Evolutionary conservation across 1,140 invertebrate genomes (phyloP), one percentile per base, ranked within the genome.

Genomic region (Pseudobourletiella spinata): DNA sequence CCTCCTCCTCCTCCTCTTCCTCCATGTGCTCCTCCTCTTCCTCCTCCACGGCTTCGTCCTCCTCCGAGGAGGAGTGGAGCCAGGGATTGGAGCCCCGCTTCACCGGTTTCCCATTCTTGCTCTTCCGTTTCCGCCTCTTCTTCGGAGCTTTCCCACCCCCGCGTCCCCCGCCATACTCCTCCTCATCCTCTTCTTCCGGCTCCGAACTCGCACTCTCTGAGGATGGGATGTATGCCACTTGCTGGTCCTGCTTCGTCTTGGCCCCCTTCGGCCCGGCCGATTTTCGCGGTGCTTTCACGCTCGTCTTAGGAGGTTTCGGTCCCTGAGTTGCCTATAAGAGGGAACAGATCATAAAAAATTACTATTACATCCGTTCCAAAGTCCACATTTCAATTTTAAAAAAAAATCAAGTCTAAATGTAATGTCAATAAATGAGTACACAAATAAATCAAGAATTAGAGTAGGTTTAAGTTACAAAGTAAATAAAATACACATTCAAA

Each of bases 71-170:
- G 0, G 61, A 57, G 82, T 44, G 82, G 80, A 61, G 82, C 79
- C 86, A 87, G 1, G 83, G 84, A 69, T 84, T 79, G 24, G 79
- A 73, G 68, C 81, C 79, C 64, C 83, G 81, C 65, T 84, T 82
- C 42, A 80, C 74, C 2, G 70, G 66, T 50, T 74, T 75, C 14
- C 78, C 77, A 67, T 80, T 80, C 71, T 81, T 82, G 68, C 82
- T 79, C 29, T 63, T 54, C 60, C 79, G 82, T 62, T 76, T 80
- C 68, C 74, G 80, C 65, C 76, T 76, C 63, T 78, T 78, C 63
- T 78, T 79, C 56, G 79, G 80, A 46, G 28, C 29, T 2, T 61
- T 51, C 16, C 30, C 51, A 1, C 20, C 79, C 2, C 72, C 42
- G 20, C 61, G 65, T 3, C 20, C 79, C 2, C 72, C 42, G 20